Evolutionary conservation across 2,797 vertebrate genomes (phyloP), one percentile per base, ranked within the genome.

Genomic region (Podarcis siculus): DNA sequence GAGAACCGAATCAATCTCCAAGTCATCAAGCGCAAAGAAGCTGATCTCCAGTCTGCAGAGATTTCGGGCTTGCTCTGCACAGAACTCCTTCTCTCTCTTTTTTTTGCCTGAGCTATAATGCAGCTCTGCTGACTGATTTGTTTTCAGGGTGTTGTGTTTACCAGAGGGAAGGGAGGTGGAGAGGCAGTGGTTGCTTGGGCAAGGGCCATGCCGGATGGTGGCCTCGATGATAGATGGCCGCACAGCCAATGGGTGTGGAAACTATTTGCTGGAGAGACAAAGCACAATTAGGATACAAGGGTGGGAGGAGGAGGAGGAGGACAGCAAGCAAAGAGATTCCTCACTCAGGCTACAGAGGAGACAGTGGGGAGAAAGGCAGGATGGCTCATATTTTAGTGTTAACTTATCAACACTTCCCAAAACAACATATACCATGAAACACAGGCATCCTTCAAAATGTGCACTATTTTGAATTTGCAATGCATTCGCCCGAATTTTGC

Each of bases 1-100:
- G 39, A 85, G 78, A 67, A 58, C 75, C 39, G 17, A 82, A 86
- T 85, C 83, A 37, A 81, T 69, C 83, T 82, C n/a, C 84, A 87
- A 82, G 67, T 75, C 69, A 81, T 73, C 79, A 72, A 75, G 27
- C 8, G 37, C 42, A 73, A 85, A 73, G 69, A 64, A 67, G 66
- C 25, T 27, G 82, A 75, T 85, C 77, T 73, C 30, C 7, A 69
- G 25, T 39, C 69, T 80, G 83, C 25, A 80, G 83, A 89, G 78
- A 85, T 73, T 67, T 81, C 32, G 19, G 88, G 35, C 45, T 37
- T 80, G 77, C 69, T 67, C 5, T 23, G 64, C 17, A 67, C n/a
- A 85, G 37, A 37, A 64, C 25, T 61, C 69, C 39, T 72, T 49
- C 49, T 15, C 49, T 12, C 45, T 12, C 45, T 55, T 0, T 42